These are phyloP conservation scores for Ciconia nigra DNA, from an alignment of 2,797 vertebrate genomes.

Conservation along the genomic window DNA sequence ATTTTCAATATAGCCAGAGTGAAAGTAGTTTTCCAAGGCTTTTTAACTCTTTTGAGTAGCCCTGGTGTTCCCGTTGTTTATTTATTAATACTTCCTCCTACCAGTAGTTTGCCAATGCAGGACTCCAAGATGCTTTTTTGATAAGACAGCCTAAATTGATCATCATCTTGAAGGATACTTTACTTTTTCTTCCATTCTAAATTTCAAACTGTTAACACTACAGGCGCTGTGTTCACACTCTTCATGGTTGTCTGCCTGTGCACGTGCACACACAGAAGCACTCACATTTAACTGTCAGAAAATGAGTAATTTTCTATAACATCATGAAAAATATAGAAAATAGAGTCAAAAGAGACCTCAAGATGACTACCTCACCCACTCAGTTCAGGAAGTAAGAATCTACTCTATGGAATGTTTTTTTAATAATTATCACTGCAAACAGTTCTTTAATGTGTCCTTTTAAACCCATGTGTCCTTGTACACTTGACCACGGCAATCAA, in stretches of 20 bases:
- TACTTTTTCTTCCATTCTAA: background rate
- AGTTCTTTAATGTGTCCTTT: background rate
- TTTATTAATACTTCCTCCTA: background rate
- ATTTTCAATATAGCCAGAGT: background rate
- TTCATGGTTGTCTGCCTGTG: background rate
- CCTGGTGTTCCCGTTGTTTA: background rate
- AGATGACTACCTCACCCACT: background rate
- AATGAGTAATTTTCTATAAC: background rate
- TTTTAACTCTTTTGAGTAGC: background rate
- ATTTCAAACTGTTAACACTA: background rate
- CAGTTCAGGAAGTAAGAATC: background rate
- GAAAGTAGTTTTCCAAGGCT: background rate
- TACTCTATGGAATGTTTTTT: background rate
- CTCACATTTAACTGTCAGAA: background rate
- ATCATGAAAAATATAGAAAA: background rate
- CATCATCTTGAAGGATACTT: background rate
- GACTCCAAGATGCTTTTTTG: background rate
- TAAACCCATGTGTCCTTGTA: background rate
- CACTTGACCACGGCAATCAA: background rate
- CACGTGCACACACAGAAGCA: background rate
- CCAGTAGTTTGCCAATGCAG: background rate
- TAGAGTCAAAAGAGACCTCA: background rate
- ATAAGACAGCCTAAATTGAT: background rate
- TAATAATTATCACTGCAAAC: background rate
- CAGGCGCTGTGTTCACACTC: background rate